Base-by-base conservation (phyloP, 2,888 invertebrate species). In the Zygaena filipendulae region DNA sequence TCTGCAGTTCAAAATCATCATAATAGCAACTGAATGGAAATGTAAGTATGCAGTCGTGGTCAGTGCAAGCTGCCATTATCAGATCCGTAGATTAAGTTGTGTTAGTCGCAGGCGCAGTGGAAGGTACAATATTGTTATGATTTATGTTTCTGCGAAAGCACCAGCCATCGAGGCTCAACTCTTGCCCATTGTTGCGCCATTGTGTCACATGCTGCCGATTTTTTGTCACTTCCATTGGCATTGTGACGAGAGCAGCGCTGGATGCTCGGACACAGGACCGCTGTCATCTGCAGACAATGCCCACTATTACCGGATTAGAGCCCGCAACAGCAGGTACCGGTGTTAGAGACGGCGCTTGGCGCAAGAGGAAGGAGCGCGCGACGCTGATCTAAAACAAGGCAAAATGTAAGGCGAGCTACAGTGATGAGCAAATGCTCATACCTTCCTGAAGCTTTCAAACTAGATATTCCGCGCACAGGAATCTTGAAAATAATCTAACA, bases 291-390 rank as follows among this genome's bases (percentile, higher is more conserved):
- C 29, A 60, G 62, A 68, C 68, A 68, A 68, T 68, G 68, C 68
- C 68, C 62, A 66, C 67, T 66, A 68, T 68, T 68, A 68, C 54
- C 56, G 59, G 60, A 64, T 68, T 64, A 67, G 58, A 54, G 59
- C 55, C 47, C 45, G 58, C 67, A 67, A 61, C 57, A 60, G 64
- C 68, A 68, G 68, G 68, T 66, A 63, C 53, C n/a, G n/a, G n/a
- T 37, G 45, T 39, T 24, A 26, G 11, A 5, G 20, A 11, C 13
- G 29, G 45, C 25, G 29, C 38, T 40, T 41, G 44, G 34, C 31
- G 40, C 42, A 38, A 47, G 52, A 42, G 35, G 26, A 26, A 5
- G 35, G 27, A 34, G n/a, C n/a, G n/a, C n/a, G n/a, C n/a, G n/a
- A 13, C 12, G 13, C 1, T 10, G 23, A 2, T 11, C 16, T 27